Evolutionary conservation across 2,888 invertebrate genomes (phyloP).

Genomic region (Eueremaeus valkanovi): DNA sequence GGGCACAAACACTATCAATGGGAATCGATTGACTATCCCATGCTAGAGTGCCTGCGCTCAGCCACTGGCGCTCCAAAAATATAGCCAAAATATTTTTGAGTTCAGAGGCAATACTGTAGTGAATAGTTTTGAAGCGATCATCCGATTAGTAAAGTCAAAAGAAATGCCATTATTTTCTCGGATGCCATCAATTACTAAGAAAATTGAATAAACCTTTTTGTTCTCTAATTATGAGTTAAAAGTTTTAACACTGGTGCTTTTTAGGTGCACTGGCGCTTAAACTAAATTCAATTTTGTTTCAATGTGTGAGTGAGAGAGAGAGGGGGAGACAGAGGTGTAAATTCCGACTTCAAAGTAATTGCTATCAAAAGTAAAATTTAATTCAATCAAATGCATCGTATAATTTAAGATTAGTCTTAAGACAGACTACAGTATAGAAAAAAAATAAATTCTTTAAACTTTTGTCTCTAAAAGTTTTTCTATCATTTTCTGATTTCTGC

Average conservation of each 20-base stretch:
- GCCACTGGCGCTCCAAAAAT: neutral
- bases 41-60: neutral
- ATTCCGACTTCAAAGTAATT: conserved; percentile 9
- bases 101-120: neutral
- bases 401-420: conserved; percentile 11
- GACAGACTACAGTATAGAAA: neutral
- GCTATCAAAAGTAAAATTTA: neutral
- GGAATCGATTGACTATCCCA: neutral
- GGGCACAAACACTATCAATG: neutral
- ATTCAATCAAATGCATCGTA: conserved; percentile 14
- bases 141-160: conserved; percentile 7
- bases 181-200: conserved; percentile 23
- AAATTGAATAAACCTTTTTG: conserved; percentile 8
- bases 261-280: neutral
- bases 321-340: neutral
- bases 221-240: conserved; percentile 15
- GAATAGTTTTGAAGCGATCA: conserved; percentile 7
- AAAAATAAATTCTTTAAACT: conserved; percentile 7
- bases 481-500: no score
- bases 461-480: neutral
- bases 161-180: conserved; percentile 12
- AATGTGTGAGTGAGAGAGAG: neutral
- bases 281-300: conserved; percentile 6
- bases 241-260: neutral
- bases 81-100: neutral